Conservation (phyloP, 2,113 vertebrate species). For the Sinocyclocheilus grahami region DNA sequence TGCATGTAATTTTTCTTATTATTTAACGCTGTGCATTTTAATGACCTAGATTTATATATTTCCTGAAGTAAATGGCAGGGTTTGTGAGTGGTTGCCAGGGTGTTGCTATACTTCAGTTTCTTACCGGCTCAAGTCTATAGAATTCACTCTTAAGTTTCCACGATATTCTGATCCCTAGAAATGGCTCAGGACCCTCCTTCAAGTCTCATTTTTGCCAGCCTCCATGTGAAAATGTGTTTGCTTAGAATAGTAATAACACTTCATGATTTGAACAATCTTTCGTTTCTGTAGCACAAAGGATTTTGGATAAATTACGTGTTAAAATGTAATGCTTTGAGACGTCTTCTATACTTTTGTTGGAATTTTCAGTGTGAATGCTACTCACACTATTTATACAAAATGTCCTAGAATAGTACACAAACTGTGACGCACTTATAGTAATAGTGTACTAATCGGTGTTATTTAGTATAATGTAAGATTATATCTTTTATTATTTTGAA, state of each 20-base stretch:
- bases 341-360: too few species aligned
- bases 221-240: neutral
- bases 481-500: too few species aligned
- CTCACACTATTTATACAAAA: too few species aligned
- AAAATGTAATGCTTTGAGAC: too few species aligned
- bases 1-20: constrained; percentile 68
- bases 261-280: neutral
- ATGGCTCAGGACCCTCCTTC: neutral
- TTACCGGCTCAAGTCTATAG: neutral
- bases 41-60: neutral
- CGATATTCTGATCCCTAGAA: neutral
- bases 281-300: neutral
- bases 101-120: neutral
- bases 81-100: neutral
- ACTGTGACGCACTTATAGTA: too few species aligned
- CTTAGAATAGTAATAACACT: neutral
- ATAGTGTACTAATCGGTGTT: too few species aligned
- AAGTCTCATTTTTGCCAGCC: neutral
- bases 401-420: too few species aligned
- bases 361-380: too few species aligned
- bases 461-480: too few species aligned
- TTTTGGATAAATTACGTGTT: neutral
- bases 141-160: neutral
- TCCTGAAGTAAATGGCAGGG: neutral
- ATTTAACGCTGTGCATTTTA: constrained; percentile 61